Evolutionary conservation across 2,888 invertebrate genomes (phyloP), one percentile per base, ranked within the genome.

Genomic region (Acrobasis consociella): DNA sequence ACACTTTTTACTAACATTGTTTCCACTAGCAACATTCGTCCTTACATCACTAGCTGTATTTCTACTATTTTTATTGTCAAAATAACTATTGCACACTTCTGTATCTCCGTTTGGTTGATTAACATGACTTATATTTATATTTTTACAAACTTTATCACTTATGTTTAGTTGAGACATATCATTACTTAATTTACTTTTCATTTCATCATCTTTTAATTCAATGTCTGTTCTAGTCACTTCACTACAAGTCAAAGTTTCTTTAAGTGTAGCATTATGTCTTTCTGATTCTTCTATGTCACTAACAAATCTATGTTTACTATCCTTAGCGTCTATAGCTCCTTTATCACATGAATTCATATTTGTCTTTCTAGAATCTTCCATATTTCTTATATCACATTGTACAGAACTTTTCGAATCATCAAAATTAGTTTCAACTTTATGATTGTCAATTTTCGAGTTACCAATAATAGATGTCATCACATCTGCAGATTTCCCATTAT

Each of bases 171-270:
- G 58, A 15, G 37, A 49, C 42, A 60, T 17, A 13, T n/a, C 9
- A 13, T 38, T 60, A 17, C 2, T 39, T 17, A 17, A 0, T 55
- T 53, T 10, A 49, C 9, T 38, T 16, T 5, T 17, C 7, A 13
- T 38, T n/a, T 53, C 46, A 51, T 61, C 63, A 39, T 39, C 31
- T 31, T 31, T 46, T 42, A 13, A 15, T 5, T n/a, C 8, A 15
- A 22, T 9, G 17, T 15, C 37, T 62, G 0, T 80, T 75, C 51
- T 56, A 66, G 62, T 58, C 17, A 2, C 77, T n/a, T 62, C 42
- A 49, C 22, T 16, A 17, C 51, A 39, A 15, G 42, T 42, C 37
- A 37, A 10, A 31, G 15, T 46, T 31, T 42, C 42, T 22, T 42
- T 22, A 46, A 16, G 17, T 46, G 46, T 46, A 46, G 31, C 31